Evolutionary conservation across 2,888 invertebrate genomes (phyloP).

Genomic region (Hydraecia micacea): DNA sequence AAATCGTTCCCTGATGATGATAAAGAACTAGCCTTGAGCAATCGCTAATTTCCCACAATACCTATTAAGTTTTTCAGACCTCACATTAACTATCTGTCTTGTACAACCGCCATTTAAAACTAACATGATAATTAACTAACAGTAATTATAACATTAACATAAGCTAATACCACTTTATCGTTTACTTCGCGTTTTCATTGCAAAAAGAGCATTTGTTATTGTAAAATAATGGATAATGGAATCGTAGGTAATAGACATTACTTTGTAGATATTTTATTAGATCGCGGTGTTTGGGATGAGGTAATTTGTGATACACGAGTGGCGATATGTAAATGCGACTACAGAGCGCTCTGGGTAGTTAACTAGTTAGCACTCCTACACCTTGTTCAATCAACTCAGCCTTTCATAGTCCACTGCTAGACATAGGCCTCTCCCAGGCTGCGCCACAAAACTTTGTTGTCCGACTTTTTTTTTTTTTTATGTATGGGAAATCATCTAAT

Average conservation of each 20-base stretch:
- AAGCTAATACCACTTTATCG: constrained; percentile 38
- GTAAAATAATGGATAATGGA: constrained; percentile 21
- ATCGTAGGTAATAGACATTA: constrained; percentile 6
- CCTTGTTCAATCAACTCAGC: background rate
- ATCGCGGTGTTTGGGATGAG: background rate
- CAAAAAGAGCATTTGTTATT: constrained; percentile 11
- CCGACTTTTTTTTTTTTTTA: no score
- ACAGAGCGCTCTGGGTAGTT: background rate
- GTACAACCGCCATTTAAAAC: constrained; percentile 27
- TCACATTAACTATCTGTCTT: constrained; percentile 36
- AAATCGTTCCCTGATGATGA: background rate
- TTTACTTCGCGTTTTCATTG: background rate
- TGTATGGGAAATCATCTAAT: no score
- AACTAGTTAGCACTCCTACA: background rate
- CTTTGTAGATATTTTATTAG: constrained; percentile 11
- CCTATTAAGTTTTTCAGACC: constrained; percentile 22
- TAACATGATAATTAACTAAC: constrained; percentile 48
- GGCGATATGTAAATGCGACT: background rate
- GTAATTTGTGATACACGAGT: background rate
- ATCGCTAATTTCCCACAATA: constrained; percentile 21
- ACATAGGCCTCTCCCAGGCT: background rate
- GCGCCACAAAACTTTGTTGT: no score
- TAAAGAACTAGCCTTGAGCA: background rate
- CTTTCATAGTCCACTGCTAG: background rate
- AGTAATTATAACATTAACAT: constrained; percentile 49